Evolutionary conservation across 2,888 invertebrate species (phyloP).

Genomic region (Beris morrisii): DNA sequence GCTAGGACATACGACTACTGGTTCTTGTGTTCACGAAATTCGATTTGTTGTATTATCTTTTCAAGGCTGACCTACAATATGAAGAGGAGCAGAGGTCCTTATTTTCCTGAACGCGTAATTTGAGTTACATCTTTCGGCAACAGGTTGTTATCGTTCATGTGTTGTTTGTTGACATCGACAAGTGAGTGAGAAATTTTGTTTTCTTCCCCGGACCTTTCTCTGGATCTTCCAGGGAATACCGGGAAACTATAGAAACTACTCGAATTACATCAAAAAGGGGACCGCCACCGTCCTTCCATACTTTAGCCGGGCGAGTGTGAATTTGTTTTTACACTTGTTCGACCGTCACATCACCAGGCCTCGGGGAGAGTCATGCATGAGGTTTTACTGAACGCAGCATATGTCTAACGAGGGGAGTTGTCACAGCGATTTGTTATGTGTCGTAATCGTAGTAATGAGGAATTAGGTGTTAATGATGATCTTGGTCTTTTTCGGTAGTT

Average conservation of each 20-base stretch:
- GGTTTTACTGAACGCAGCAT: constrained; percentile 6
- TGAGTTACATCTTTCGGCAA: constrained; percentile 23
- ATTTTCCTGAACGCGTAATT: constrained; percentile 27
- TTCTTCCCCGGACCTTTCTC: constrained; percentile 16
- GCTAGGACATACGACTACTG: neutral
- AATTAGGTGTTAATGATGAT: constrained; percentile 29
- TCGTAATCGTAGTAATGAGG: constrained; percentile 20
- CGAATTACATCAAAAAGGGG: constrained; percentile 41
- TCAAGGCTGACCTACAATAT: too few species aligned
- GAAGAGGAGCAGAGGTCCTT: constrained; percentile 8
- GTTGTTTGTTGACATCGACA: constrained; percentile 32
- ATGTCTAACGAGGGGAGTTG: constrained; percentile 21
- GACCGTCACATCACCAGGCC: constrained; percentile 9
- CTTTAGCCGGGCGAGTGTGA: constrained; percentile 3
- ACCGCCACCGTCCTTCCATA: constrained; percentile 32
- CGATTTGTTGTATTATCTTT: neutral
- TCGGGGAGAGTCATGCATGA: constrained; percentile 10
- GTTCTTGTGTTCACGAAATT: constrained; percentile 3
- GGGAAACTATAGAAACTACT: constrained; percentile 40
- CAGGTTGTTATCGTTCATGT: constrained; percentile 31
- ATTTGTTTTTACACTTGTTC: constrained; percentile 31
- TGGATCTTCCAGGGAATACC: constrained; percentile 36
- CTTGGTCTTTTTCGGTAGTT: neutral
- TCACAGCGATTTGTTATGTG: constrained; percentile 30
- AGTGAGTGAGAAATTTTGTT: constrained; percentile 25